Evolutionary conservation across 2,113 vertebrate species (phyloP).

Genomic region (Malurus cyaneus): DNA sequence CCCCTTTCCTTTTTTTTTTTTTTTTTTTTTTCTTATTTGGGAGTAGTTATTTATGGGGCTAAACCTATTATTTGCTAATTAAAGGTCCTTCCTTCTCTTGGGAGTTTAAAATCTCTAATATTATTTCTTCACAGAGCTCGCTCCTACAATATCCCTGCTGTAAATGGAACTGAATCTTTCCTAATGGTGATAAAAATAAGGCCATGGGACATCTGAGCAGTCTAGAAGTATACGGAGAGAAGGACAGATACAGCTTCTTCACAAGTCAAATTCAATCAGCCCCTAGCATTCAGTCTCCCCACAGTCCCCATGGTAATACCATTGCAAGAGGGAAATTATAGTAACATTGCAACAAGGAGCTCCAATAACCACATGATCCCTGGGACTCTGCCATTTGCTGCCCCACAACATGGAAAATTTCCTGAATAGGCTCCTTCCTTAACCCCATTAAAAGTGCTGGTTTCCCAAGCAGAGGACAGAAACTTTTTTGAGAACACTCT

Average conservation of each 20-base stretch:
- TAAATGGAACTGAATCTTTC: not conserved
- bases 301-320: not conserved
- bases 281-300: not conserved
- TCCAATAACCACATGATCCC: not conserved
- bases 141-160: not conserved
- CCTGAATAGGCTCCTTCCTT: not conserved
- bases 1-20: not conserved
- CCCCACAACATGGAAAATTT: not conserved
- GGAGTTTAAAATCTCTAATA: not conserved
- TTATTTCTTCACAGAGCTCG: not conserved
- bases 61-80: not conserved
- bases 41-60: not conserved
- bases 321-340: slow-evolving; percentile 1
- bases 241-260: not conserved
- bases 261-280: not conserved
- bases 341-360: not conserved
- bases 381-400: not conserved
- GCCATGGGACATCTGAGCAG: not conserved
- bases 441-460: not conserved
- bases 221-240: not conserved
- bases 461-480: not conserved
- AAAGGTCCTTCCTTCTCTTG: not conserved
- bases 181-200: not conserved
- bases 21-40: not conserved
- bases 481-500: not conserved